These are phyloP conservation scores for Temnothorax rugatulus DNA, from an alignment of 2,888 invertebrate species.

Conservation along the genomic window DNA sequence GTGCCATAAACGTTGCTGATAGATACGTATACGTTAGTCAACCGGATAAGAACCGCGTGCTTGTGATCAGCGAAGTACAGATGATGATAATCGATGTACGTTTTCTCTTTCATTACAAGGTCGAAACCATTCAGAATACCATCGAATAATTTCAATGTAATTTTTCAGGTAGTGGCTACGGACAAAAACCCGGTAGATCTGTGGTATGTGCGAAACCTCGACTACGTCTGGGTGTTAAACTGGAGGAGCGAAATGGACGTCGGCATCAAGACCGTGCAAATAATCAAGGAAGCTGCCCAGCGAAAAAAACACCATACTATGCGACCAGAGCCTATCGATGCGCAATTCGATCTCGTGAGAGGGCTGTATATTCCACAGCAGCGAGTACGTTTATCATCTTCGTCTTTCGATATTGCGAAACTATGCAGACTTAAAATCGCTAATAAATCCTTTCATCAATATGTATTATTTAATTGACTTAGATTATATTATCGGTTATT, in stretches of 20 bases:
- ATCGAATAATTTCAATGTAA: slow-evolving; percentile 16
- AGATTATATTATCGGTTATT: neutral
- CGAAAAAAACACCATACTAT: slow-evolving; percentile 91
- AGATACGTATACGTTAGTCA: slow-evolving; percentile 92
- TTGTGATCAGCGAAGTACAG: slow-evolving; percentile 91
- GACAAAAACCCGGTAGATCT: slow-evolving; percentile 91
- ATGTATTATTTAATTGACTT: neutral
- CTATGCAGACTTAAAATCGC: neutral
- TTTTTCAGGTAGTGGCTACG: slow-evolving; percentile 89
- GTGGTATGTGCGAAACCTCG: slow-evolving; percentile 90
- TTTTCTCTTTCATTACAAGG: slow-evolving; percentile 53
- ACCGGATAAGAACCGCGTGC: slow-evolving; percentile 90
- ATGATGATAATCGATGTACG: slow-evolving; percentile 91
- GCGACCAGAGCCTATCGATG: slow-evolving; percentile 92
- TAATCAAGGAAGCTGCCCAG: slow-evolving; percentile 91
- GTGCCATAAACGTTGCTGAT: slow-evolving; percentile 91
- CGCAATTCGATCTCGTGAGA: slow-evolving; percentile 91
- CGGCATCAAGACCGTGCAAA: slow-evolving; percentile 90
- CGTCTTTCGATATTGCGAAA: neutral
- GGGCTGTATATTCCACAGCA: slow-evolving; percentile 89
- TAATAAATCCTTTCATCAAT: neutral
- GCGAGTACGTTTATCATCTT: slow-evolving; percentile 85
- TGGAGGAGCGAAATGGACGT: slow-evolving; percentile 89
- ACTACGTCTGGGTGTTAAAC: slow-evolving; percentile 92
- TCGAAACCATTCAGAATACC: neutral